Evolutionary conservation across 2,888 invertebrate species (phyloP), one percentile per base, ranked within the genome.

Genomic region (Idaea biselata): DNA sequence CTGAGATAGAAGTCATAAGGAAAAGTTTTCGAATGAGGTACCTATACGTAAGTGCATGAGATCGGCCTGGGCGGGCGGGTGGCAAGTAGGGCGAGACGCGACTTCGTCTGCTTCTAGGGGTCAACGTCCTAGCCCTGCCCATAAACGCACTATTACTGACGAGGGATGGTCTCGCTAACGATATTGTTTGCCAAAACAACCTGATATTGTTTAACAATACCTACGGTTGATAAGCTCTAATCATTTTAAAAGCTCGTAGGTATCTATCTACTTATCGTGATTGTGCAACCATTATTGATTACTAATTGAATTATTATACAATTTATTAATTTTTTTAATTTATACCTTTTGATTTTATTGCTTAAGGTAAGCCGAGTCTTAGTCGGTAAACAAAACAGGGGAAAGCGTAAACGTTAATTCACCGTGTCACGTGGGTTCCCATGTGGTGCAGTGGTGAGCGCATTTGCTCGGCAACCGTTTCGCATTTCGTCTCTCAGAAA

Each of bases 51-150:
- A 71, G 66, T 70, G 71, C 70, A 70, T 76, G 79, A 79, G 83
- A 74, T 81, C 81, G 86, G 83, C 88, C 87, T 81, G 81, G 86
- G 84, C 88, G 87, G 84, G 84, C 85, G 83, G 88, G 83, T 79
- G 80, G 83, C 87, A 87, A 87, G 82, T 88, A 89, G 90, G 90
- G 88, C 89, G 90, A 85, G 87, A 88, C 84, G 88, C 85, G 86
- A 87, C 88, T 84, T 69, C 88, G 90, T 86, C 89, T 89, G 86
- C 82, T 71, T 76, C 76, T 76, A 76, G 81, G 82, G 91, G 89
- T 91, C 91, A 88, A 82, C 82, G 91, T 80, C 88, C 91, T 77
- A 83, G 89, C 88, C 89, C 88, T 89, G 91, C 88, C 89, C 89
- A 84, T 90, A 89, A 91, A 91, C 86, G 84, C 81, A 78, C 77